Percentiles rank a stretch among this genome's conserved stretches.
Evolutionary conservation across 1,140 invertebrate genomes (phyloP).

Genomic region (Cherax destructor): DNA sequence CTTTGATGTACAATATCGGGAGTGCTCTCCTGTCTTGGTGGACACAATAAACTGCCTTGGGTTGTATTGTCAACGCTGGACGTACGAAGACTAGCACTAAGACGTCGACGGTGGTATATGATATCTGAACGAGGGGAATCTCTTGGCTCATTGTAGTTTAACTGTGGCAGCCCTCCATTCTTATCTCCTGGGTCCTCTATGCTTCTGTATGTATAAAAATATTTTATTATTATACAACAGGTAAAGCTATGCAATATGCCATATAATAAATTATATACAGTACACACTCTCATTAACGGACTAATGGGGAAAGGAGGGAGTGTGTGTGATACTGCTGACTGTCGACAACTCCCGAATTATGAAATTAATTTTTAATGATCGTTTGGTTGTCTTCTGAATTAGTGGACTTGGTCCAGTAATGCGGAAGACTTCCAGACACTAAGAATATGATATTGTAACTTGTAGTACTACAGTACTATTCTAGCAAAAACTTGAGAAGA

Average conservation of each 20-base stretch:
- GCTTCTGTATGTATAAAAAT: constrained; percentile 3
- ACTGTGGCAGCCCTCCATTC: constrained; percentile 14
- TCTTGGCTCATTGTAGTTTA: neutral
- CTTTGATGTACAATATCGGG: constrained; percentile 53
- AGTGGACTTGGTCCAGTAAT: too few species aligned
- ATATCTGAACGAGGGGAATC: constrained; percentile 53
- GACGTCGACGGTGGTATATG: constrained; percentile 32
- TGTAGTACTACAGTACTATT: too few species aligned
- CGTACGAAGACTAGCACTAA: constrained; percentile 33
- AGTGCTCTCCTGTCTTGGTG: constrained; percentile 21
- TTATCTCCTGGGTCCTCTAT: constrained; percentile 44
- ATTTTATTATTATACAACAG: neutral
- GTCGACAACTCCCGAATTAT: too few species aligned
- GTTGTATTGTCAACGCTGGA: constrained; percentile 62
- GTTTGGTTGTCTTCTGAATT: too few species aligned
- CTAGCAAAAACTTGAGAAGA: too few species aligned
- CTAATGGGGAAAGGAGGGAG: too few species aligned
- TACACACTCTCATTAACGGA: too few species aligned
- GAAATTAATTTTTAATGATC: too few species aligned
- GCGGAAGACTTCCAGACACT: too few species aligned
- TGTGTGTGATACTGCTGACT: too few species aligned
- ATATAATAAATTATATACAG: too few species aligned
- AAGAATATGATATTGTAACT: too few species aligned
- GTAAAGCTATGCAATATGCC: neutral
- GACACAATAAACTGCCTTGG: constrained; percentile 62